Evolutionary conservation across 2,888 invertebrate genomes (phyloP).

Genomic region (Sarcophaga variegata): DNA sequence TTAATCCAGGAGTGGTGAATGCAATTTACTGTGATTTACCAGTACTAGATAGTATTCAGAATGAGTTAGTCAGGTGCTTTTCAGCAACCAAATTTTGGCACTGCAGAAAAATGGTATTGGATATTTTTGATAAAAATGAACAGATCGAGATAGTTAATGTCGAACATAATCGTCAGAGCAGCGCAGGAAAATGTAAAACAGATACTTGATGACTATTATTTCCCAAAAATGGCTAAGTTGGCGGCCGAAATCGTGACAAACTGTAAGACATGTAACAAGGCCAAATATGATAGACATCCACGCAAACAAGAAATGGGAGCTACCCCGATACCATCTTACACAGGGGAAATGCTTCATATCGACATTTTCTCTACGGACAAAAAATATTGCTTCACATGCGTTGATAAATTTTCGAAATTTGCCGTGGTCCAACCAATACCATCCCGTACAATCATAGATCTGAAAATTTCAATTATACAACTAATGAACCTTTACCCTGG

Average conservation of each 20-base stretch:
- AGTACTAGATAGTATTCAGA: constrained; percentile 55
- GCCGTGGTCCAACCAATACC: constrained; percentile 68
- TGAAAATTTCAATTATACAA: constrained; percentile 48
- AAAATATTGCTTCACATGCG: constrained; percentile 66
- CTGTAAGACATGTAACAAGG: constrained; percentile 57
- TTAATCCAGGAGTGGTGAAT: constrained; percentile 53
- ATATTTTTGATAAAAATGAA: constrained; percentile 17
- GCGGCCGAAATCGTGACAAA: constrained; percentile 60
- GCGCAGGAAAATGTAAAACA: constrained; percentile 63
- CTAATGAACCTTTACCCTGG: constrained; percentile 39
- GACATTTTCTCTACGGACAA: constrained; percentile 66
- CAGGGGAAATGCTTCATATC: constrained; percentile 33
- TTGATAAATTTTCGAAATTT: constrained; percentile 71
- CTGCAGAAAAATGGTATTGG: constrained; percentile 22
- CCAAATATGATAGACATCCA: constrained; percentile 70
- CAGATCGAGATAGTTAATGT: constrained; percentile 20
- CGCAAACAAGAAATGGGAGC: constrained; percentile 58
- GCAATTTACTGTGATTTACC: constrained; percentile 60
- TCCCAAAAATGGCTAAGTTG: constrained; percentile 40
- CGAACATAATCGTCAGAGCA: constrained; percentile 53
- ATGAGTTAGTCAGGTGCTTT: constrained; percentile 33
- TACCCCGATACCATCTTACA: constrained; percentile 60
- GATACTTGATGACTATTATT: constrained; percentile 66
- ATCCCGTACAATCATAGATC: constrained; percentile 69
- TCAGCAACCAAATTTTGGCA: constrained; percentile 57